Base-by-base conservation (phyloP, 1,140 invertebrate genomes). In the Stegodyphus dumicola region DNA sequence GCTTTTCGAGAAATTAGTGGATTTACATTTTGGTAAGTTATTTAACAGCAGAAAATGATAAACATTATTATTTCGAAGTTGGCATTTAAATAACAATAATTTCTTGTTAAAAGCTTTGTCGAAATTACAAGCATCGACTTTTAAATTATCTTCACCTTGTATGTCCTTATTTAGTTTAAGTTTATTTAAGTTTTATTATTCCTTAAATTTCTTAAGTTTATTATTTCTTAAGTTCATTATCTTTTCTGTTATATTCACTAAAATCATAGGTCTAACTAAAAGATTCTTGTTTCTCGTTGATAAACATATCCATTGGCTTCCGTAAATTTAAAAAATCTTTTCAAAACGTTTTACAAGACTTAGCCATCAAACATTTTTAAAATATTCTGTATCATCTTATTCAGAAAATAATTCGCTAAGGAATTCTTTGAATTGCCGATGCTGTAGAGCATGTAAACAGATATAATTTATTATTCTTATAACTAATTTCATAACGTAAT, bases 41-140 rank as follows among this genome's bases (percentile, higher is more conserved):
- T 67, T 10, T 67, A 67, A 67, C 65, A n/a, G 65, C 7, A 7
- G 70, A 51, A 73, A 73, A 15, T n/a, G n/a, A n/a, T n/a, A n/a
- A n/a, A n/a, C n/a, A n/a, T n/a, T n/a, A 33, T 73, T 73, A 49
- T 33, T 5, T 49, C 51, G 13, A 9, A 33, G 51, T 15, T 73
- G 49, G 51, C 7, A 73, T 7, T 52, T 15, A 51, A 73, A 11
- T 74, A 74, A 74, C 51, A 74, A 54, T 17, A 73, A 52, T 74
- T 74, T 74, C 53, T 56, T 56, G 13, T 7, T 17, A 52, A 74
- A 53, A n/a, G n/a, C n/a, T n/a, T n/a, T n/a, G n/a, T n/a, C n/a
- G n/a, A n/a, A n/a, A n/a, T n/a, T n/a, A n/a, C n/a, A n/a, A n/a
- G n/a, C n/a, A n/a, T n/a, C n/a, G n/a, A n/a, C n/a, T n/a, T n/a